Evolutionary conservation across 2,888 invertebrate genomes (phyloP), one percentile per base, ranked within the genome.

Genomic region (Mechanitis mazaeus): DNA sequence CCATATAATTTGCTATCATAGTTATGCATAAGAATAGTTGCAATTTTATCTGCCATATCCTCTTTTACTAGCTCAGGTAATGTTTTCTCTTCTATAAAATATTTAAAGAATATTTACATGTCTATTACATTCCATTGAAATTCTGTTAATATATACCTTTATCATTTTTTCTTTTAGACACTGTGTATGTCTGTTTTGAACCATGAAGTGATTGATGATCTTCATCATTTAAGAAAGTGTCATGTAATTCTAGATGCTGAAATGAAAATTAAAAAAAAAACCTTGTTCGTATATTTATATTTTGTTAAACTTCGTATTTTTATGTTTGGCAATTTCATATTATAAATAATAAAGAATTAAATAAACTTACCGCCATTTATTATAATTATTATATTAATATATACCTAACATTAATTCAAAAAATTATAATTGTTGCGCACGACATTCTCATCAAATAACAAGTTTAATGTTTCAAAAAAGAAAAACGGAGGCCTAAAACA

Each of bases 1-100:
- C 80, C 86, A 62, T 78, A 83, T 38, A 87, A 67, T 68, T 85
- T 87, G 28, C 73, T 66, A 60, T 87, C 88, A 69, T 87, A 88
- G 58, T 79, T 84, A 2, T 74, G 77, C 77, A 89, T 78, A 65
- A 88, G 67, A 74, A 87, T 79, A 20, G 85, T 64, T 45, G 69
- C 60, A 45, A 68, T 55, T 56, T 69, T 82, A 56, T 81, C 82
- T 64, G 84, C 81, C 62, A 80, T 81, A 66, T 86, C 87, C 58
- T 83, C 86, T 70, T 79, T 84, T 33, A 78, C 75, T 66, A 79
- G 78, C 54, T 85, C 84, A 33, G 57, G 42, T 64, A 68, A 55
- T 35, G 56, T 57, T 74, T 81, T 85, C 47, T 79, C 83, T 71
- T 81, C 83, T 84, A 50, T 60, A 33, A 64, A 64, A 54, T 9